These are phyloP conservation scores for Epiblema foenella DNA, from an alignment of 2,888 invertebrate species.

Conservation along the genomic window DNA sequence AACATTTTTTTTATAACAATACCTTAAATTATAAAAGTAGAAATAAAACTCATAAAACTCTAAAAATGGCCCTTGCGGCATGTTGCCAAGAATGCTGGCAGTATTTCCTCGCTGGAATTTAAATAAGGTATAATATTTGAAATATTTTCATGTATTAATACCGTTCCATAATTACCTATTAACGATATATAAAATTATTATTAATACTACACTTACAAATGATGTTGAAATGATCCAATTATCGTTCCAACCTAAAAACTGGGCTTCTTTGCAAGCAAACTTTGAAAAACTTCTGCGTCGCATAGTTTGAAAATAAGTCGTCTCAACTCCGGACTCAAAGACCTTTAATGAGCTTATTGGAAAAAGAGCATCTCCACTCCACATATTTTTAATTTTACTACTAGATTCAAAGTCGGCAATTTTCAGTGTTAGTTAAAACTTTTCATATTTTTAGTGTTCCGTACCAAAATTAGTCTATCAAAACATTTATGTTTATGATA, in stretches of 20 bases:
- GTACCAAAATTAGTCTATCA: neutral
- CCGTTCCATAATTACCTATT: too few species aligned
- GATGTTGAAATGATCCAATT: slow-evolving; percentile 14
- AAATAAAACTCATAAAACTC: too few species aligned
- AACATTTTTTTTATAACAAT: too few species aligned
- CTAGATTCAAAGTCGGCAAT: neutral
- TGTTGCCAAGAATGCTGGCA: too few species aligned
- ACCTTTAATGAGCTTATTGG: slow-evolving; percentile 41
- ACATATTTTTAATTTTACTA: slow-evolving; percentile 19
- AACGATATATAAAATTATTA: too few species aligned
- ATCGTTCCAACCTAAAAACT: slow-evolving; percentile 11
- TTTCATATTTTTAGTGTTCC: neutral
- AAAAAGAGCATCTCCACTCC: slow-evolving; percentile 17
- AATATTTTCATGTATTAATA: too few species aligned
- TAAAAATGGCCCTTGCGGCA: too few species aligned
- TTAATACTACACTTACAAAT: neutral
- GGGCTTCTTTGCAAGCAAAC: slow-evolving; percentile 22
- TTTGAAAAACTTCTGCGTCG: slow-evolving; percentile 24
- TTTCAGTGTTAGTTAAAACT: neutral
- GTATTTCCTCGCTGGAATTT: too few species aligned
- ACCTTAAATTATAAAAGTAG: too few species aligned
- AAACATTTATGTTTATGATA: neutral
- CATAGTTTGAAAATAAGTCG: slow-evolving; percentile 42
- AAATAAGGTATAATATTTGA: too few species aligned
- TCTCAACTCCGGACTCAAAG: slow-evolving; percentile 33